Percentiles rank a stretch among this genome's conserved stretches.
Evolutionary conservation across 2,888 invertebrate species (phyloP).

Genomic region (Chymomyza fuscimana): DNA sequence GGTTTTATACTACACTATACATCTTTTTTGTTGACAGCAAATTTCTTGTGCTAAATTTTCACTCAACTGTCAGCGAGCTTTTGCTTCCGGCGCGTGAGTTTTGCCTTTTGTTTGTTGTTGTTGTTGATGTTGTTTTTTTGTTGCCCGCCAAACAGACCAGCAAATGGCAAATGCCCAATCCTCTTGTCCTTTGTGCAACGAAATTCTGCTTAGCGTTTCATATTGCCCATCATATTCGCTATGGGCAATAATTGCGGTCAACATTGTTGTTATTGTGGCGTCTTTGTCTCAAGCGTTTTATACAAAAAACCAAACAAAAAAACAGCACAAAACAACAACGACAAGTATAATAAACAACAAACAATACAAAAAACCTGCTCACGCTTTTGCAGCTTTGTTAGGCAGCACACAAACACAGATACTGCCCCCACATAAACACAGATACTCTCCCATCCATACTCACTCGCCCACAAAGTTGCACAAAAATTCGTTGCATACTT

Average conservation of each 20-base stretch:
- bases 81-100: conserved; percentile 20
- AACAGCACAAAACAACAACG: conserved; percentile 33
- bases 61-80: conserved; percentile 48
- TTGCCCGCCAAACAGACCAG: conserved; percentile 47
- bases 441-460: no score
- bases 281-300: conserved; percentile 45
- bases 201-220: background rate
- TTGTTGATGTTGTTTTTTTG: conserved; percentile 22
- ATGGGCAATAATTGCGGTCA: conserved; percentile 64
- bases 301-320: conserved; percentile 19
- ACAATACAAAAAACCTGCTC: conserved; percentile 15
- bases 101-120: conserved; percentile 19
- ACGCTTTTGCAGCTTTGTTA: conserved; percentile 5
- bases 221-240: background rate
- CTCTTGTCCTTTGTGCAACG: background rate
- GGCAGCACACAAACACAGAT: background rate
- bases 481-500: conserved; percentile 49
- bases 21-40: conserved; percentile 51
- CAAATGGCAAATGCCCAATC: conserved; percentile 18
- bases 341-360: conserved; percentile 28
- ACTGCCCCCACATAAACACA: background rate
- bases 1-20: background rate
- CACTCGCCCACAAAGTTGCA: background rate
- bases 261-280: conserved; percentile 43
- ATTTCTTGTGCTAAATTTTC: conserved; percentile 63